Conservation (phyloP, 2,888 invertebrate genomes). For the Cantharis rufa region DNA sequence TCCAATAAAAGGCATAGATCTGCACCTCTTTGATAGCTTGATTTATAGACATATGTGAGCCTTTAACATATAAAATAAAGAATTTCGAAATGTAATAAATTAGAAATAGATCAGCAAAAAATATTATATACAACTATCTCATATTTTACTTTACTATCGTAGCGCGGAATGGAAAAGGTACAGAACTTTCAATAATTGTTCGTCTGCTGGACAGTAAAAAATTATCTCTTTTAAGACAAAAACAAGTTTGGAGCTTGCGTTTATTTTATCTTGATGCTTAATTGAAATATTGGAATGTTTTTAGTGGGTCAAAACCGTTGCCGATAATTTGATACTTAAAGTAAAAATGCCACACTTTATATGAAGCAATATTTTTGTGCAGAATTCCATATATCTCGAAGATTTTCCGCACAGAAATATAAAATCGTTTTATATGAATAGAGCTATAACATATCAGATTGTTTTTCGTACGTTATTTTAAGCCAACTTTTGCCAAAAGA, state of each 20-base stretch:
- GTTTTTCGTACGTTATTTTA: slow-evolving; percentile 16
- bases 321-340: background rate
- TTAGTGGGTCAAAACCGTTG: background rate
- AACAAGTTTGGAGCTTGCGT: background rate
- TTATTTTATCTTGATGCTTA: background rate
- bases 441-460: slow-evolving; percentile 22
- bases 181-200: background rate
- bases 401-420: slow-evolving; percentile 17
- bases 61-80: slow-evolving; percentile 25
- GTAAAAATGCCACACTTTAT: slow-evolving; percentile 9
- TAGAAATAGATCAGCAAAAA: slow-evolving; percentile 13
- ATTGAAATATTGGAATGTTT: background rate
- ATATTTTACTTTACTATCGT: background rate
- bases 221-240: background rate
- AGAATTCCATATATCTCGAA: slow-evolving; percentile 13
- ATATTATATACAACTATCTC: background rate
- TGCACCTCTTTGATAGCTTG: slow-evolving; percentile 23
- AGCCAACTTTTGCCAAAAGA: background rate
- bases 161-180: background rate
- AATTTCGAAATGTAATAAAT: slow-evolving; percentile 18
- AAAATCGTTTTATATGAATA: slow-evolving; percentile 20
- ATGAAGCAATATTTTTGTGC: slow-evolving; percentile 18
- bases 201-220: background rate
- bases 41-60: slow-evolving; percentile 33
- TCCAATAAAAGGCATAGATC: slow-evolving; percentile 19